Evolutionary conservation across 2,113 vertebrate genomes (phyloP).

Genomic region (Puntigrus tetrazona): DNA sequence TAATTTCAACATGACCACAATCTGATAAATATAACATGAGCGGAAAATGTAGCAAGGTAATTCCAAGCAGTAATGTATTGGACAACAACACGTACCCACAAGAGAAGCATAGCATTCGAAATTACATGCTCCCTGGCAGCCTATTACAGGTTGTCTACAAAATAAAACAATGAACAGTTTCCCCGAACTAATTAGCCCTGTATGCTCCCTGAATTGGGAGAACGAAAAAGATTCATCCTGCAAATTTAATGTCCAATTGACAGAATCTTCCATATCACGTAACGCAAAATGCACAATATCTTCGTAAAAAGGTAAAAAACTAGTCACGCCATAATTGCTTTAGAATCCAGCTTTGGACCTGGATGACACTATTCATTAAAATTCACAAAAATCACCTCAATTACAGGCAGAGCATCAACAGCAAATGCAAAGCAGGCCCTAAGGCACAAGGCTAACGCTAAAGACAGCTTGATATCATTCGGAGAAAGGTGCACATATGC

Average conservation of each 20-base stretch:
- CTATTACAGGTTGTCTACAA: conserved; percentile 46
- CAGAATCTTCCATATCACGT: conserved; percentile 9
- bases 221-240: conserved; percentile 30
- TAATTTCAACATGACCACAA: conserved; percentile 46
- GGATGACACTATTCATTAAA: conserved; percentile 33
- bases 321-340: conserved; percentile 36
- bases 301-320: not conserved
- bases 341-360: not conserved
- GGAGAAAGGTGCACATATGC: not conserved
- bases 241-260: not conserved
- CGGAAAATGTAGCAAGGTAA: conserved; percentile 29
- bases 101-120: conserved; percentile 47
- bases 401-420: conserved; percentile 43
- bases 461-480: conserved; percentile 13
- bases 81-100: conserved; percentile 39
- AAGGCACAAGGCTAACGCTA: conserved; percentile 3
- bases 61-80: conserved; percentile 35
- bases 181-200: conserved; percentile 56
- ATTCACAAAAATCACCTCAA: conserved; percentile 46
- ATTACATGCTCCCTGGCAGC: conserved; percentile 50
- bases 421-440: conserved; percentile 23
- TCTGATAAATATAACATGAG: conserved; percentile 44
- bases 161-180: conserved; percentile 54
- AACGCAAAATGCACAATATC: conserved; percentile 23
- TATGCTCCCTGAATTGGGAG: conserved; percentile 44